A percentile compares a stretch with the other conserved stretches of the same genome.
Conservation (phyloP, 2,797 vertebrate genomes). For the Rhyacichthys aspro region DNA sequence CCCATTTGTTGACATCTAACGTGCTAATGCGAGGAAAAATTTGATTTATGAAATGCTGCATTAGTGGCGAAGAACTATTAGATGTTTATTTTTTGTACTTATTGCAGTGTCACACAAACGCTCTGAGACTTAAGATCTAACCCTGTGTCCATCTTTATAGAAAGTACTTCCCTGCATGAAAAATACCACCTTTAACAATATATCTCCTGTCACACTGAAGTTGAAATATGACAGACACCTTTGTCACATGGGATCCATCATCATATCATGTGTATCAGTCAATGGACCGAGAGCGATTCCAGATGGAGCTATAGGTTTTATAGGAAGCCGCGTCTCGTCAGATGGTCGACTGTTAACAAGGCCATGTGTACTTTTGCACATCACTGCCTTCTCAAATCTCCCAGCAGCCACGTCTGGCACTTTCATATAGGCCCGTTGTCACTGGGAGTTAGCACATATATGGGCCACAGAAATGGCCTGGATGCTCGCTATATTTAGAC, state of each 20-base stretch:
- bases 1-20: too few relatives aligned
- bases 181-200: background rate
- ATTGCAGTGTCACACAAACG: too few relatives aligned
- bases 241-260: background rate
- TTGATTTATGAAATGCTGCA: too few relatives aligned
- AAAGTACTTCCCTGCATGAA: background rate
- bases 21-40: too few relatives aligned
- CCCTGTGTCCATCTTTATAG: too few relatives aligned
- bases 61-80: too few relatives aligned
- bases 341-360: conserved; percentile 8
- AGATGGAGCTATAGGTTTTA: conserved; percentile 1
- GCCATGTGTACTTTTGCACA: conserved; percentile 10
- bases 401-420: conserved; percentile 39
- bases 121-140: too few relatives aligned
- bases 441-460: conserved; percentile 35
- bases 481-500: conserved; percentile 58
- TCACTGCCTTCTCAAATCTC: conserved; percentile 13
- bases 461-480: conserved; percentile 62
- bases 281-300: background rate
- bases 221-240: background rate
- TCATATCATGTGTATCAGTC: background rate
- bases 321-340: background rate
- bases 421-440: conserved; percentile 40
- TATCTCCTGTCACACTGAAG: background rate
- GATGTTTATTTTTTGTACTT: too few relatives aligned